Evolutionary conservation across 2,888 invertebrate species (phyloP), one percentile per base, ranked within the genome.

Genomic region (Drepanosiphum platanoidis): DNA sequence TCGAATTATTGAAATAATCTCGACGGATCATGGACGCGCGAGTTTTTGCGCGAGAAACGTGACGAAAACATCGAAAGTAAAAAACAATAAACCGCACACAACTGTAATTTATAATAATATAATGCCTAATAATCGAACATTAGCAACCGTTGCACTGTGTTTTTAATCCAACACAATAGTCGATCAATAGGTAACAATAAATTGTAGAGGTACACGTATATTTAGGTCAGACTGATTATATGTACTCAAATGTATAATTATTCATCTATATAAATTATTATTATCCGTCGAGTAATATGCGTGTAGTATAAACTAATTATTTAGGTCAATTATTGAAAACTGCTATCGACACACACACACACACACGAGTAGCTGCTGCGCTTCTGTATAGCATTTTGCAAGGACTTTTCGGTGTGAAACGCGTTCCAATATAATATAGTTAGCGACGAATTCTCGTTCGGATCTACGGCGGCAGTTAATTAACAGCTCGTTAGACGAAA

Each of bases 151-250:
- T 64, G 64, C 9, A 30, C 13, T 13, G 30, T 30, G 64, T 64
- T 64, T 64, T 61, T 58, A n/a, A n/a, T n/a, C n/a, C n/a, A n/a
- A 34, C 34, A 18, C 66, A n/a, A n/a, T n/a, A n/a, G 32, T 66
- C 66, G 4, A 32, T 66, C 34, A 30, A 32, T 66, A 32, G 46
- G 42, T 22, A 74, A 74, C 46, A 46, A 32, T 39, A 34, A n/a
- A 68, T 42, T 71, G 27, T 27, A 39, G 39, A 11, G 36, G 13
- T 71, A n/a, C 42, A 18, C 3, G 30, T 32, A 42, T 46, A 74
- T 46, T 46, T 74, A 52, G 74, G 74, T 74, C 74, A 74, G 9
- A 52, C 32, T 74, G 74, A 74, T 52, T 74, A 74, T 18, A 22
- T 9, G 11, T 61, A 46, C 0, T 8, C 7, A 42, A n/a, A 42